Evolutionary conservation across 2,113 vertebrate species (phyloP).

Genomic region (Phrynosoma blainvillii): DNA sequence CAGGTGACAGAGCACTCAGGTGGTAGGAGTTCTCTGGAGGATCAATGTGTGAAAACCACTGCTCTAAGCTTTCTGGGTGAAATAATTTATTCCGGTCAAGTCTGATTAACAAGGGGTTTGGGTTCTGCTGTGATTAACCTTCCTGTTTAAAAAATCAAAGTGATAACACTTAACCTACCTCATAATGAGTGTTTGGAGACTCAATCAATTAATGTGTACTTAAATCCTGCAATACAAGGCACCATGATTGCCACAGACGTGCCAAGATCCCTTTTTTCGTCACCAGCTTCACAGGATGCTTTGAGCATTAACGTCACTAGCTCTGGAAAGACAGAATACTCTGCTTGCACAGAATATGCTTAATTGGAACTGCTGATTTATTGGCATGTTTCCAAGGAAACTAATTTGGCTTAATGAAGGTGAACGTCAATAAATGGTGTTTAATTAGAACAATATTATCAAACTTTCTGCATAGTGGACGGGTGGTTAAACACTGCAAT

Average conservation of each 20-base stretch:
- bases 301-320: not conserved
- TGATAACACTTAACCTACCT: slow-evolving; percentile 10
- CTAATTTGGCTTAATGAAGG: slow-evolving; percentile 12
- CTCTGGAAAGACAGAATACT: slow-evolving; percentile 9
- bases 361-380: slow-evolving; percentile 40
- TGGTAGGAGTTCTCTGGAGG: not conserved
- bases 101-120: slow-evolving; percentile 3
- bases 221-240: not conserved
- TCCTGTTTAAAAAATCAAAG: not conserved
- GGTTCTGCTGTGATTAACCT: not conserved
- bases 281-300: not conserved
- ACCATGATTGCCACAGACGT: not conserved
- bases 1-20: not conserved
- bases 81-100: slow-evolving; percentile 3
- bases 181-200: slow-evolving; percentile 25
- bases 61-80: not conserved
- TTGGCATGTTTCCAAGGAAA: slow-evolving; percentile 25
- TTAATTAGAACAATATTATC: slow-evolving; percentile 23
- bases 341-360: slow-evolving; percentile 23
- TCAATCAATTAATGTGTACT: slow-evolving; percentile 11
- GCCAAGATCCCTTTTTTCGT: not conserved
- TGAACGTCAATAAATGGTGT: not conserved
- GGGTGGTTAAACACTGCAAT: slow-evolving; percentile 14
- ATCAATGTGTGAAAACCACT: not conserved
- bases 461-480: slow-evolving; percentile 20